A percentile compares a stretch with the other conserved stretches of the same genome.
Evolutionary conservation across 2,797 vertebrate species (phyloP).

Genomic region (Kryptopterus vitreolus): DNA sequence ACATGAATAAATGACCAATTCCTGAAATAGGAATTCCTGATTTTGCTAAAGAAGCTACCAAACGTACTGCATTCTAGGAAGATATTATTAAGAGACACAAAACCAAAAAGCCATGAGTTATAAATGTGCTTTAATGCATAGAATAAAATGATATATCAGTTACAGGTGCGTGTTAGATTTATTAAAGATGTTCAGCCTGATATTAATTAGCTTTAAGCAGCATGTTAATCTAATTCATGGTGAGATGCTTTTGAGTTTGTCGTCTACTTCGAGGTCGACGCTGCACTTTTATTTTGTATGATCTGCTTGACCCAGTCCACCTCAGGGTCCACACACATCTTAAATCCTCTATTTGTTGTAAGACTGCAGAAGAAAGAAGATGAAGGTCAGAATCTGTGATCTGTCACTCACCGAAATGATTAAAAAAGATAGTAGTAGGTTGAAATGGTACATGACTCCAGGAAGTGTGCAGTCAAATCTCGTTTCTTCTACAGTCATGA

Average conservation of each 20-base stretch:
- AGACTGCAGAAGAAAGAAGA: conserved; percentile 6
- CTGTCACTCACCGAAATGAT: neutral
- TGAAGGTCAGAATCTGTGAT: neutral
- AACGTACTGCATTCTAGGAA: too few species aligned
- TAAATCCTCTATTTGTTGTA: neutral
- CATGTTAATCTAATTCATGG: neutral
- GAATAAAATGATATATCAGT: too few species aligned
- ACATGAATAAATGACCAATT: too few species aligned
- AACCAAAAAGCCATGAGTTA: too few species aligned
- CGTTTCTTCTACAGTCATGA: neutral
- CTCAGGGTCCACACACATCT: neutral
- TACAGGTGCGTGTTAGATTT: too few species aligned
- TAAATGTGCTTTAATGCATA: too few species aligned
- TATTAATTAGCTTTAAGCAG: neutral
- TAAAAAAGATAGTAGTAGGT: neutral
- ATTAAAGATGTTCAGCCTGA: too few species aligned
- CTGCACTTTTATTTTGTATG: neutral
- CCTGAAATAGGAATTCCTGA: too few species aligned
- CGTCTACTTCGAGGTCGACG: too few species aligned
- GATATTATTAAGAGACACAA: too few species aligned
- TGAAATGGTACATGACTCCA: conserved; percentile 37
- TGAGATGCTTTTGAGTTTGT: neutral
- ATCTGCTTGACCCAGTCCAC: conserved; percentile 11
- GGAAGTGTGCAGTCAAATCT: neutral
- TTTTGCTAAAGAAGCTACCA: too few species aligned